Evolutionary conservation across 2,797 vertebrate species (phyloP).

Genomic region (Gallirallus australis): DNA sequence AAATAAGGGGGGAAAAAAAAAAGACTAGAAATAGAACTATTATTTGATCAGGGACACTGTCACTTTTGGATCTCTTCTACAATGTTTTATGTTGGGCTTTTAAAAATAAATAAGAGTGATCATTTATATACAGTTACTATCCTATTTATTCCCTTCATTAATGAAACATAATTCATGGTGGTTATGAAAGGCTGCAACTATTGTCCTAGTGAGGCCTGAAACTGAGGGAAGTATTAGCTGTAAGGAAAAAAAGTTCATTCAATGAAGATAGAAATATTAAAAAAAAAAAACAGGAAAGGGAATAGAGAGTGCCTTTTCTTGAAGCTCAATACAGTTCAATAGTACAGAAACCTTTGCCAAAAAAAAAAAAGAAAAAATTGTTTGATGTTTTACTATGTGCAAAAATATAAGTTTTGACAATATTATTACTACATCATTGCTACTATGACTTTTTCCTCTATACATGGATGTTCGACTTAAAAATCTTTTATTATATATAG

Average conservation of each 20-base stretch:
- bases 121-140: background rate
- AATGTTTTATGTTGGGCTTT: background rate
- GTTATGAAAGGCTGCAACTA: conserved; percentile 28
- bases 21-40: background rate
- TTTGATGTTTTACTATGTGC: background rate
- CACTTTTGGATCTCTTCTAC: background rate
- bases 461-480: background rate
- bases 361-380: background rate
- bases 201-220: background rate
- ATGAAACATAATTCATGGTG: background rate
- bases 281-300: conserved; percentile 12
- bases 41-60: background rate
- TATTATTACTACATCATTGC: background rate
- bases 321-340: background rate
- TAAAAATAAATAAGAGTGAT: background rate
- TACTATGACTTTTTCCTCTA: background rate
- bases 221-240: background rate
- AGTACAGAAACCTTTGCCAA: background rate
- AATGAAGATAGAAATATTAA: conserved; percentile 27
- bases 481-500: background rate
- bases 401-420: background rate
- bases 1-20: background rate
- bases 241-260: conserved; percentile 37
- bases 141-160: background rate
- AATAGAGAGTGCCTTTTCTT: background rate